Evolutionary conservation across 1,140 invertebrate genomes (phyloP), one percentile per base, ranked within the genome.

Genomic region (Hylaeus volcanicus): DNA sequence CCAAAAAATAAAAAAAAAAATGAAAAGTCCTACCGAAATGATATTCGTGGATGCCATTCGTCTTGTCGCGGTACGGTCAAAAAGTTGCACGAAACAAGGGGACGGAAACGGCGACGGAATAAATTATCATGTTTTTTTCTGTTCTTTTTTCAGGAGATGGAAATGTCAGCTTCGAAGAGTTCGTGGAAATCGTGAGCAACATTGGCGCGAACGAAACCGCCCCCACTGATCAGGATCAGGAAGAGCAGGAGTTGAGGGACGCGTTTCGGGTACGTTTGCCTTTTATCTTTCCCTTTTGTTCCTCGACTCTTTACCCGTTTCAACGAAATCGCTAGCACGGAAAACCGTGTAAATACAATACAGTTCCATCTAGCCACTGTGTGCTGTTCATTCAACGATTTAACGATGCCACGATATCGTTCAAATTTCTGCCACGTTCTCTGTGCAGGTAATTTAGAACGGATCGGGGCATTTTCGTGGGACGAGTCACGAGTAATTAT

Each of bases 151-250:
- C 84, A 97, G 97, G 97, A 75, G 97, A 98, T 93, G 97, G 97
- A 37, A 98, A 97, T 73, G 97, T 98, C 60, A 97, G 97, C 88
- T 98, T 98, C 88, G 97, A 98, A 85, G 98, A 98, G 92, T 98
- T 98, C 89, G 97, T 98, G 3, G 97, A 97, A 91, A 98, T 98
- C 53, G 96, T 98, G 61, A 97, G 96, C 81, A 97, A 97, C 90
- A 97, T 97, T 89, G 95, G 95, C 77, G 94, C 95, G 15, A 94
- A 96, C 84, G 90, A 95, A 37, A 91, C 89, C 77, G 94, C 93
- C 79, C 94, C 92, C 70, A 94, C 95, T 45, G 96, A 97, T 88
- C 95, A 96, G 89, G 95, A 93, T 86, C 94, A 95, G 87, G 95
- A 98, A 90, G 97, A 98, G 89, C 96, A 97, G 83, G 97, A 98